Percentiles rank a stretch among this genome's conserved stretches.
Evolutionary conservation across 1,140 invertebrate species (phyloP).

Genomic region (Brachionus plicatilis): DNA sequence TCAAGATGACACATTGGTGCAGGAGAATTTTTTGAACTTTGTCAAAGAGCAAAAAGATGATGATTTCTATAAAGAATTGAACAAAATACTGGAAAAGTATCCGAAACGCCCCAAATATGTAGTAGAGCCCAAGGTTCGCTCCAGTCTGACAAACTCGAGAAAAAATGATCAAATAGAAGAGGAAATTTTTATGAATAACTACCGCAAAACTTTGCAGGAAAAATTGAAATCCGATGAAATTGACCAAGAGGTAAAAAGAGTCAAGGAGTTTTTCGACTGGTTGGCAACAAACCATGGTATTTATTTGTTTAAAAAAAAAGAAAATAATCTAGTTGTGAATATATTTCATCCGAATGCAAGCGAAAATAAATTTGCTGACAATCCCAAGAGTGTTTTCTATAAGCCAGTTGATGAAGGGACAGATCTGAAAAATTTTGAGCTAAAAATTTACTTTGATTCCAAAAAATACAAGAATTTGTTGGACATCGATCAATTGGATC

Average conservation of each 20-base stretch:
- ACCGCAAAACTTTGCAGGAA: not conserved
- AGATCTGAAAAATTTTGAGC: not conserved
- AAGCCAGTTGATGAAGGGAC: not conserved
- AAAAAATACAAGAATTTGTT: not conserved
- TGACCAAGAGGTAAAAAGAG: not conserved
- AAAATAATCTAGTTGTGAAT: not conserved
- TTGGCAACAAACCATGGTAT: not conserved
- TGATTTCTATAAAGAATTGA: not conserved
- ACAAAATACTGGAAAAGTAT: not conserved
- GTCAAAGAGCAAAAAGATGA: not conserved
- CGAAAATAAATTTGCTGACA: not conserved
- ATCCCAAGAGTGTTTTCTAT: not conserved
- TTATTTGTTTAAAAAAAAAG: not conserved
- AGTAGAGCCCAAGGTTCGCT: not conserved
- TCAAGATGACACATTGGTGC: not conserved
- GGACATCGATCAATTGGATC: slow-evolving; percentile 2
- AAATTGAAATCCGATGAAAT: not conserved
- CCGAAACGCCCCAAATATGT: not conserved
- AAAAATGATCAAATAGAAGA: not conserved
- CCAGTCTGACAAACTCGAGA: not conserved
- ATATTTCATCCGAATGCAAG: not conserved
- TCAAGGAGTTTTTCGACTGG: not conserved
- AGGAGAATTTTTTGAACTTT: not conserved
- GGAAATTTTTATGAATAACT: not conserved
- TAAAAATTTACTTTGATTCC: not conserved